phyloP scores from a whole-genome alignment of 2,888 invertebrate genomes.

The Dascillus cervinus region DNA sequence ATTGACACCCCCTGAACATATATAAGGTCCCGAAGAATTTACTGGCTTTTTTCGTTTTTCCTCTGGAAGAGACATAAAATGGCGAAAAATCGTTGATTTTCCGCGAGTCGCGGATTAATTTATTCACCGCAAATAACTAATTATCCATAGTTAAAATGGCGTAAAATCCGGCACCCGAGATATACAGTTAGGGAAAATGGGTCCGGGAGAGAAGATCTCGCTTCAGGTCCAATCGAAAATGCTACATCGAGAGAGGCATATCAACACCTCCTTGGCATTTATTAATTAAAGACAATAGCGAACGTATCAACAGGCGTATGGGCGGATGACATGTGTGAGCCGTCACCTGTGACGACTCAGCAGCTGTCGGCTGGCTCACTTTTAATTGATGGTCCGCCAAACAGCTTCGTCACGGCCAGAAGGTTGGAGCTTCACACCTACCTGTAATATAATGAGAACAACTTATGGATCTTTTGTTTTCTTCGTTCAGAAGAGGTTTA shows the following conservation, averaged over 20 bases:
- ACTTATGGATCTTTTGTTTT: conserved; percentile 1
- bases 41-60: too few relatives aligned
- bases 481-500: too few relatives aligned
- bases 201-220: too few relatives aligned
- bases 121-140: too few relatives aligned
- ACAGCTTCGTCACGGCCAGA: conserved; percentile 38
- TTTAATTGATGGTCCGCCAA: conserved; percentile 38
- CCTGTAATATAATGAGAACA: conserved; percentile 32
- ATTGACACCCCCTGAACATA: conserved; percentile 23
- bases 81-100: too few relatives aligned
- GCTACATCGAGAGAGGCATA: conserved; percentile 7
- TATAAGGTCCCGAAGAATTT: too few relatives aligned
- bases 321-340: conserved; percentile 35
- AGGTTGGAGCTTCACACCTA: conserved; percentile 40
- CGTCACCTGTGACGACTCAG: conserved; percentile 29
- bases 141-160: too few relatives aligned
- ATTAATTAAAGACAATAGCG: conserved; percentile 36
- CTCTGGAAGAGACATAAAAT: too few relatives aligned
- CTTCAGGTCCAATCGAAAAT: background rate
- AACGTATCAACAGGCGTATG: conserved; percentile 27
- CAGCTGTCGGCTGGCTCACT: conserved; percentile 39
- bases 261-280: conserved; percentile 30
- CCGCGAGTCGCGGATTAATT: too few relatives aligned
- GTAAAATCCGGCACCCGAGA: too few relatives aligned
- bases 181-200: too few relatives aligned